phyloP scores from a whole-genome alignment of 2,113 vertebrate species.

The Grallaria varia region DNA sequence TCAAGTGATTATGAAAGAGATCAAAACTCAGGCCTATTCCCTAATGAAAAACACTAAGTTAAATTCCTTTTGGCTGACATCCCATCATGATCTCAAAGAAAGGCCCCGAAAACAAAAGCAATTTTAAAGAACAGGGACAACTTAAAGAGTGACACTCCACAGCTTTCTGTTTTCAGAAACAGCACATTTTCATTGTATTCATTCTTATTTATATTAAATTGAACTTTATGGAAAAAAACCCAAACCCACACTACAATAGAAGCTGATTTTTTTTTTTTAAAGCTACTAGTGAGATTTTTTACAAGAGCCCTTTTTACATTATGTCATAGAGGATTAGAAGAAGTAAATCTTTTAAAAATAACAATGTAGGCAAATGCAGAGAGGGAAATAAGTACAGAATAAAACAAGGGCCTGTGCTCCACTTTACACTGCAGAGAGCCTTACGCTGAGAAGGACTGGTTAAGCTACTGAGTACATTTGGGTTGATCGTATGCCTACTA shows the following conservation, averaged over 20 bases:
- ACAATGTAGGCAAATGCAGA: neutral
- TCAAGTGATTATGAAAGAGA: slow-evolving; percentile 29
- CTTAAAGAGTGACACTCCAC: neutral
- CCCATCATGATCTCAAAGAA: slow-evolving; percentile 10
- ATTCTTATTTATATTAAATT: neutral
- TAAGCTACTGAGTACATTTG: neutral
- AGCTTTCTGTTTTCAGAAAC: neutral
- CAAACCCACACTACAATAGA: neutral
- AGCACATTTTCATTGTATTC: neutral
- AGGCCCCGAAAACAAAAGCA: neutral
- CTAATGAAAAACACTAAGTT: neutral
- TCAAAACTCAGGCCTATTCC: neutral
- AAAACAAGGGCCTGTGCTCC: neutral
- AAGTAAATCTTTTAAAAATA: neutral
- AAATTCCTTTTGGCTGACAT: slow-evolving; percentile 17
- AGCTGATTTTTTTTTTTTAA: neutral
- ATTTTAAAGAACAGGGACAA: neutral
- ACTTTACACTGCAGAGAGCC: neutral
- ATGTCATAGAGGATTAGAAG: neutral
- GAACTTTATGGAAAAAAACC: neutral
- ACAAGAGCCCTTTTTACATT: neutral
- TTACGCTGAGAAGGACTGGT: neutral
- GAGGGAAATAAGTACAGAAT: neutral
- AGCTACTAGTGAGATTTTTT: neutral
- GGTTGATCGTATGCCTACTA: neutral